Evolutionary conservation across 2,113 vertebrate genomes (phyloP), one percentile per base, ranked within the genome.

Genomic region (Prochilodus magdalenae): DNA sequence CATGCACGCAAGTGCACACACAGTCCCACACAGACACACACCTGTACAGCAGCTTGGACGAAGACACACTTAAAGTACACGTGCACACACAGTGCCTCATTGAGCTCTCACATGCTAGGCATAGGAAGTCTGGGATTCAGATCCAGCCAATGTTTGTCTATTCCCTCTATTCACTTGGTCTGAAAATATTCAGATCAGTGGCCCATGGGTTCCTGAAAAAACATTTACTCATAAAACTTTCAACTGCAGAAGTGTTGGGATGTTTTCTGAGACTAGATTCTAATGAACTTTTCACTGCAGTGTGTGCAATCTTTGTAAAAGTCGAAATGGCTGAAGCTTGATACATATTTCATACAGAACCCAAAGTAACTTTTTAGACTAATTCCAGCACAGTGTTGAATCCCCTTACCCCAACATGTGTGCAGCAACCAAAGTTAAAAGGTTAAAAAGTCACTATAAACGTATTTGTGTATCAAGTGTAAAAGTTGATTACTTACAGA

Each of bases 181-280:
- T 71, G n/a, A 70, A 71, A 77, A 75, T 79, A 82, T 70, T 75
- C 79, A 47, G 71, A 71, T 79, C 59, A 70, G 80, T 72, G 71
- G 15, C 7, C 24, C 55, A 27, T 26, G 36, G 55, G 63, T 33
- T 40, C 63, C 47, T 74, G 22, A 10, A 70, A 62, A 70, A 51
- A 44, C 40, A 76, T 71, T 51, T 75, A 2, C 53, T 67, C 62
- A 74, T 81, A 81, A 82, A 78, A 47, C 75, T 51, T 82, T 74
- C 53, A 51, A 47, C 24, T 63, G 33, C 71, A 55, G n/a, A 73
- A 33, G 75, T 70, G 71, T 30, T 72, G 6, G 26, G 26, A 78
- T 73, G 55, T 77, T 77, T 77, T 73, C 30, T 67, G 72, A 72
- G 55, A 16, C 53, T 2, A 59, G 33, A 13, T 55, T 60, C 12